A percentile compares a stretch with the other conserved stretches of the same genome.
Evolutionary conservation across 2,113 vertebrate species (phyloP).

Genomic region (Leptodactylus fuscus): DNA sequence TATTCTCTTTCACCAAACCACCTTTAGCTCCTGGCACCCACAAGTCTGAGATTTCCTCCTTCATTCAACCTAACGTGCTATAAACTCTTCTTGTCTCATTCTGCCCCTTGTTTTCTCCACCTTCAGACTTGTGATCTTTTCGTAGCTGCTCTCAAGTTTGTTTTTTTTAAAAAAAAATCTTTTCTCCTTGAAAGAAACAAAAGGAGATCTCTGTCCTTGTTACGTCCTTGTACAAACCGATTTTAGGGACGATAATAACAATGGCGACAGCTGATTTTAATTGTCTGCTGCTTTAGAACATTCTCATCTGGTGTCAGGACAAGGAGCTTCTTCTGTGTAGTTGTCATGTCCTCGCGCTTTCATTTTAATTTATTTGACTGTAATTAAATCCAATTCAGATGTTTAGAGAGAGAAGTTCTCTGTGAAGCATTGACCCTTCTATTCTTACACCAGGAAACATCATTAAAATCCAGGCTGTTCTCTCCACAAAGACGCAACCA

Average conservation of each 20-base stretch:
- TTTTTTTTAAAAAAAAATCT: constrained; percentile 1
- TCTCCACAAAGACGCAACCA: neutral
- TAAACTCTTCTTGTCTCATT: neutral
- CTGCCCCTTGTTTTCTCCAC: constrained; percentile 12
- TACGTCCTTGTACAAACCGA: neutral
- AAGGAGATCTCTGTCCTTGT: neutral
- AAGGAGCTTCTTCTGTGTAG: neutral
- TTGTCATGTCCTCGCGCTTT: constrained; percentile 14
- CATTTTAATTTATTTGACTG: constrained; percentile 19
- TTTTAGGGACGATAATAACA: neutral
- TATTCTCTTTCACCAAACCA: neutral
- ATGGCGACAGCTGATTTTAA: neutral
- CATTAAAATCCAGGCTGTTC: neutral
- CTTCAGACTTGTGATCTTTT: constrained; percentile 4
- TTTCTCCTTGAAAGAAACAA: constrained; percentile 3
- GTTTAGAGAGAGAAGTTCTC: neutral
- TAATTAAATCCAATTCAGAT: constrained; percentile 29
- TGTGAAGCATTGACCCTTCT: neutral
- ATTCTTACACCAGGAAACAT: neutral
- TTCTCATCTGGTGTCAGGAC: neutral
- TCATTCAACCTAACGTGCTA: neutral
- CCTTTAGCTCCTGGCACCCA: neutral
- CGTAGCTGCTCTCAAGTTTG: neutral
- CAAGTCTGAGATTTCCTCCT: neutral
- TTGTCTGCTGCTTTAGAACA: neutral